A percentile compares a stretch with the other conserved stretches of the same genome.
phyloP scores from a whole-genome alignment of 2,888 invertebrate species.

The Plemyria rubiginata region DNA sequence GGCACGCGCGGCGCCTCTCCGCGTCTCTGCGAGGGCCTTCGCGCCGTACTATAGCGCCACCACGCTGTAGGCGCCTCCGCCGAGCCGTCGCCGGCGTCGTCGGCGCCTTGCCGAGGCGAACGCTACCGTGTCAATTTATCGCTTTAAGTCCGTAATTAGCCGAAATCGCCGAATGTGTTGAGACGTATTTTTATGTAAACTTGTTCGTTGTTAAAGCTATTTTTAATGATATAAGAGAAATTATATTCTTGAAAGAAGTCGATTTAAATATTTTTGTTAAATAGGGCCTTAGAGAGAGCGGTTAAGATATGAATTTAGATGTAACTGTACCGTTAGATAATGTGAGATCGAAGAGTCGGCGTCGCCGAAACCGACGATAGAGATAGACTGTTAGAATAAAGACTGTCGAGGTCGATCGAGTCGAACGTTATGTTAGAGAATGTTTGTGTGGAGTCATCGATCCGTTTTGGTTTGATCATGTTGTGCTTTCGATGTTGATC shows the following conservation, averaged over 20 bases:
- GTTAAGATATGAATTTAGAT: slow-evolving; percentile 73
- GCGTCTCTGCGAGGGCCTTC: slow-evolving; percentile 54
- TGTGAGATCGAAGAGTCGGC: slow-evolving; percentile 72
- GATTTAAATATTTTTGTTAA: slow-evolving; percentile 81
- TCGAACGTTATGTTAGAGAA: slow-evolving; percentile 73
- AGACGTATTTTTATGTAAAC: slow-evolving; percentile 81
- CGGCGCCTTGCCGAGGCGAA: slow-evolving; percentile 47
- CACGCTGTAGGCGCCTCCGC: slow-evolving; percentile 66
- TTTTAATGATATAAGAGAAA: slow-evolving; percentile 77
- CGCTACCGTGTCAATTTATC: slow-evolving; percentile 78
- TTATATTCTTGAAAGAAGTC: slow-evolving; percentile 81
- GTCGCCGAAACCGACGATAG: slow-evolving; percentile 67
- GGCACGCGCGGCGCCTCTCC: slow-evolving; percentile 54
- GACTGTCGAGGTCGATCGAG: slow-evolving; percentile 80
- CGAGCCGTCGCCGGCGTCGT: slow-evolving; percentile 47
- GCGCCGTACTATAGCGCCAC: slow-evolving; percentile 71
- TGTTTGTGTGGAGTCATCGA: slow-evolving; percentile 66
- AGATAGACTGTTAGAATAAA: slow-evolving; percentile 77
- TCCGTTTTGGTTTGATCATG: slow-evolving; percentile 72
- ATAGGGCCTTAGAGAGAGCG: slow-evolving; percentile 76
- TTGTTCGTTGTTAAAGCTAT: slow-evolving; percentile 83
- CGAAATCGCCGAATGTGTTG: slow-evolving; percentile 75
- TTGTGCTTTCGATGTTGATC: slow-evolving; percentile 82
- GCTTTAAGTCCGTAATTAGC: slow-evolving; percentile 80
- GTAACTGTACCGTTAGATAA: slow-evolving; percentile 74